phyloP scores from a whole-genome alignment of 2,797 vertebrate species.

The Gymnodraco acuticeps region DNA sequence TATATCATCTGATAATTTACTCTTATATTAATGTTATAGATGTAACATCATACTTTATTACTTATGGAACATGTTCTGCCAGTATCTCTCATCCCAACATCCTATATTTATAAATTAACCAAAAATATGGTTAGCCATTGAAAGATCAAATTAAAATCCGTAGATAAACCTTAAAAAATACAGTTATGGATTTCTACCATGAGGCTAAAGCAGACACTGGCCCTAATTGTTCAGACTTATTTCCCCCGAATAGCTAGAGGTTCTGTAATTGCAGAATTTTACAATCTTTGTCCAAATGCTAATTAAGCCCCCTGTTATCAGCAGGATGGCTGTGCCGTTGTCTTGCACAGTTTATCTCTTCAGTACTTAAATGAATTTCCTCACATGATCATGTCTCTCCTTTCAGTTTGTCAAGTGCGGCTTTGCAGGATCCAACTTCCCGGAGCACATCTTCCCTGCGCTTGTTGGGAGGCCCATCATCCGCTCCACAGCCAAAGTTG shows the following conservation, averaged over 20 bases:
- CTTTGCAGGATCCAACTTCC: conserved; percentile 90
- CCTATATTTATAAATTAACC: too few species aligned
- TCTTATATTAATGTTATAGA: neutral
- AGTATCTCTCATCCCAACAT: neutral
- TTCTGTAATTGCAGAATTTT: neutral
- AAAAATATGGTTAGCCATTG: too few species aligned
- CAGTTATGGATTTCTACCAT: neutral
- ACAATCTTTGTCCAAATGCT: conserved; percentile 2
- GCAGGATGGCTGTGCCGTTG: neutral
- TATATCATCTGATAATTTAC: too few species aligned
- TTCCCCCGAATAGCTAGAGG: neutral
- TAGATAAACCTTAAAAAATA: neutral
- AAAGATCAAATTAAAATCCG: neutral
- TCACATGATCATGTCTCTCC: conserved; percentile 25
- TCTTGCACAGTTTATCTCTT: conserved; percentile 13
- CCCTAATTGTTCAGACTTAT: neutral
- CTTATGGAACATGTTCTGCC: too few species aligned
- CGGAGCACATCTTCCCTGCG: conserved; percentile 90
- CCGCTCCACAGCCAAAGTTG: conserved; percentile 88
- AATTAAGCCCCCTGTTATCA: conserved; percentile 1
- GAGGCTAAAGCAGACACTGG: neutral
- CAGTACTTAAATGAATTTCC: conserved; percentile 9
- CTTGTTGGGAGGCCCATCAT: conserved; percentile 89
- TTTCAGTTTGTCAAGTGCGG: conserved; percentile 89
- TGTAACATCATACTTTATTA: neutral